phyloP scores from a whole-genome alignment of 2,888 invertebrate species.

The Drosophila austrosaltans region DNA sequence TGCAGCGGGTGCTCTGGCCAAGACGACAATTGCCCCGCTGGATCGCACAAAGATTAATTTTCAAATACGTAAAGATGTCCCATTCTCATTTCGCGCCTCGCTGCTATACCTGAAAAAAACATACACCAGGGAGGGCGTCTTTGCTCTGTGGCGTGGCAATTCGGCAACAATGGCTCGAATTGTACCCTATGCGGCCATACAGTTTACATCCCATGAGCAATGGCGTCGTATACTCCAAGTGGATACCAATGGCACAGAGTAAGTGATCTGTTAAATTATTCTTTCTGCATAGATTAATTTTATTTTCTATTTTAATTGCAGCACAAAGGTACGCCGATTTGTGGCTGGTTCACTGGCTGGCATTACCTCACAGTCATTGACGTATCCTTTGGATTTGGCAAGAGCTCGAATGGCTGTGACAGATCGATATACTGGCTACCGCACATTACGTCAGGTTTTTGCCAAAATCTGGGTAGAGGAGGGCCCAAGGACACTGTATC shows the following conservation, averaged over 20 bases:
- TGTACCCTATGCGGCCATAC: slow-evolving; percentile 98
- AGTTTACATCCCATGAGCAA: slow-evolving; percentile 99
- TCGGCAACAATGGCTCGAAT: slow-evolving; percentile 99
- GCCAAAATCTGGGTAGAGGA: slow-evolving; percentile 89
- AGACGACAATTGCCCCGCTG: slow-evolving; percentile 97
- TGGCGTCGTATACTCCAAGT: slow-evolving; percentile 93
- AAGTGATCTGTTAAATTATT: slow-evolving; percentile 54
- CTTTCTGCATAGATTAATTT: not conserved
- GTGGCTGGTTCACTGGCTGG: slow-evolving; percentile 97
- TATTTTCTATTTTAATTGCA: slow-evolving; percentile 35
- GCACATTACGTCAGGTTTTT: slow-evolving; percentile 86
- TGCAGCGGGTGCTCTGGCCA: slow-evolving; percentile 96
- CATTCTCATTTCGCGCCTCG: slow-evolving; percentile 90
- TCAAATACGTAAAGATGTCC: slow-evolving; percentile 90
- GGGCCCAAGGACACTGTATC: slow-evolving; percentile 90
- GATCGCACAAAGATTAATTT: slow-evolving; percentile 99
- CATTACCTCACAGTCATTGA: slow-evolving; percentile 95
- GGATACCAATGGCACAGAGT: slow-evolving; percentile 86
- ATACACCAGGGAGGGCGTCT: slow-evolving; percentile 90
- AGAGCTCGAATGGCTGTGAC: slow-evolving; percentile 99
- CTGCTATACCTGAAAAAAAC: slow-evolving; percentile 87
- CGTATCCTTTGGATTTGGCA: slow-evolving; percentile 98
- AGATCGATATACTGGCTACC: slow-evolving; percentile 89
- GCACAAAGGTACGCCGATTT: slow-evolving; percentile 85
- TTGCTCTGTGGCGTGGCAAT: slow-evolving; percentile 98